A percentile compares a stretch with the other conserved stretches of the same genome.
Evolutionary conservation across 2,113 vertebrate species (phyloP).

Genomic region (Petroica traversi): DNA sequence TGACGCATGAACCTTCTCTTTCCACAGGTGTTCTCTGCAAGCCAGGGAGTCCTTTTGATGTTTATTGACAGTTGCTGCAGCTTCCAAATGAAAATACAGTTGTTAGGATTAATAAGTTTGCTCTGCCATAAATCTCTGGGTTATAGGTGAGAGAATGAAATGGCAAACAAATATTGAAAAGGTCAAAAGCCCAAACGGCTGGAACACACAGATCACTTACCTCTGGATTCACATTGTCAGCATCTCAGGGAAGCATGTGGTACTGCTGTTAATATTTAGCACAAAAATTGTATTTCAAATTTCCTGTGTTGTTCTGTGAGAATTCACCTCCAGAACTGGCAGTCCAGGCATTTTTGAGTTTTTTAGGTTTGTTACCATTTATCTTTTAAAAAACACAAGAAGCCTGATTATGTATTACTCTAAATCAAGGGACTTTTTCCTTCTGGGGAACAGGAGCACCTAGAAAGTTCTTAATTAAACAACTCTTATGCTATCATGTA

Average conservation of each 20-base stretch:
- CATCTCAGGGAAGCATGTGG: slow-evolving; percentile 17
- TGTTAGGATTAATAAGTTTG: slow-evolving; percentile 54
- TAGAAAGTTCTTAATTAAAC: not conserved
- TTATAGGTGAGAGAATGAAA: slow-evolving; percentile 23
- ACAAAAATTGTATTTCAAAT: not conserved
- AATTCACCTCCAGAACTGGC: not conserved
- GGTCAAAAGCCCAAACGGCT: not conserved
- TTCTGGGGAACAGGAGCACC: not conserved
- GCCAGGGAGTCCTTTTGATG: slow-evolving; percentile 32
- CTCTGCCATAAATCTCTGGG: slow-evolving; percentile 46
- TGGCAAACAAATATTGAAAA: slow-evolving; percentile 12
- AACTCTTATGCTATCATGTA: not conserved
- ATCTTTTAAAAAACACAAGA: not conserved
- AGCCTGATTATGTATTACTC: not conserved
- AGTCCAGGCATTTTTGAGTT: not conserved
- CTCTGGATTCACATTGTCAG: not conserved
- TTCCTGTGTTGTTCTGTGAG: not conserved
- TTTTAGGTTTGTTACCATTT: not conserved
- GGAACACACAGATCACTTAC: not conserved
- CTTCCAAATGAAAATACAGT: slow-evolving; percentile 34
- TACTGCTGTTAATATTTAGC: slow-evolving; percentile 40
- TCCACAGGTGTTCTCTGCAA: slow-evolving; percentile 4
- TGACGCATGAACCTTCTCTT: not conserved
- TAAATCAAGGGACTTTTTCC: not conserved
- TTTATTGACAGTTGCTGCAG: not conserved